Percentiles rank a stretch among this genome's conserved stretches.
These are phyloP conservation scores for Chrysolophus pictus DNA, from an alignment of 2,797 vertebrate species.

Conservation along the genomic window DNA sequence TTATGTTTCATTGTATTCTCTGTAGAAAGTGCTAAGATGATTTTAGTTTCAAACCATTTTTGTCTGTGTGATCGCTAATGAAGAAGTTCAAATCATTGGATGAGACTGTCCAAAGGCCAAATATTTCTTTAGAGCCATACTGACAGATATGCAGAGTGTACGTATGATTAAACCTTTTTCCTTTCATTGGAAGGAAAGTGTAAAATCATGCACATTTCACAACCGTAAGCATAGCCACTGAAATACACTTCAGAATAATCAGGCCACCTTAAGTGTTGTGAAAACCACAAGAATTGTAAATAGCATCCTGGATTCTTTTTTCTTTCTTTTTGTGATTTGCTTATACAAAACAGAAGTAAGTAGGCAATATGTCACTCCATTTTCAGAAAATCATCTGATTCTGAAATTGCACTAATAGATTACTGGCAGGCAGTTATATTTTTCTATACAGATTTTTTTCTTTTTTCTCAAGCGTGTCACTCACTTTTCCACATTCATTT, in stretches of 20 bases:
- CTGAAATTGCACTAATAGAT: constrained; percentile 3
- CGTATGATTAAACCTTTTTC: background rate
- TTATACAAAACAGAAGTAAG: background rate
- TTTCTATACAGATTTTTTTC: background rate
- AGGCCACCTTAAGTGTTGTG: background rate
- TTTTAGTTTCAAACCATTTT: background rate
- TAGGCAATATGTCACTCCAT: background rate
- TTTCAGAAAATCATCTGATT: constrained; percentile 37
- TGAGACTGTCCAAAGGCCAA: background rate
- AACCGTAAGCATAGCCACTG: background rate
- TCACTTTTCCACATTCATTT: constrained; percentile 35
- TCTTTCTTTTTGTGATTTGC: background rate
- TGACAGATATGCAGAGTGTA: background rate
- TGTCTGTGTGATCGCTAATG: too few relatives aligned
- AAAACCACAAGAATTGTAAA: background rate
- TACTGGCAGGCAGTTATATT: constrained; percentile 17
- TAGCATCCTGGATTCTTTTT: background rate
- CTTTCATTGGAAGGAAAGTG: background rate
- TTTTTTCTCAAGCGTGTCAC: constrained; percentile 12
- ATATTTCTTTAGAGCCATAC: background rate
- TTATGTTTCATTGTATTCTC: background rate
- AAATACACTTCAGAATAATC: background rate
- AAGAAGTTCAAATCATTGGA: background rate
- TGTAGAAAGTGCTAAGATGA: background rate
- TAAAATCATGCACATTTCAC: background rate